Base-by-base conservation (phyloP, 2,797 vertebrate species). In the Spinibarbus caldwelli region DNA sequence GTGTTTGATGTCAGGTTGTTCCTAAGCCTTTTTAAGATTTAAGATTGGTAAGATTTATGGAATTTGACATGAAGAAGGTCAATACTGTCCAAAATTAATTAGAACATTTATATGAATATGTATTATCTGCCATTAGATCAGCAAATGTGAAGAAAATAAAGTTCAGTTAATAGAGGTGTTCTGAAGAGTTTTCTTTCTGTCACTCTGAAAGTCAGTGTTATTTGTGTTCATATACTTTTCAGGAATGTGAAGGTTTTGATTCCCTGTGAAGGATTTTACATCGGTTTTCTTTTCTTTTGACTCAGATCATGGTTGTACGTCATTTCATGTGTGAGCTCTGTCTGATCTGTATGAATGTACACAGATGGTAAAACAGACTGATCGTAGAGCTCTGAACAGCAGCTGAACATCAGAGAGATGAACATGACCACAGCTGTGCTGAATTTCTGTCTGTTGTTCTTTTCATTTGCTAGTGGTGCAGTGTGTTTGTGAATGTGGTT, bases 401-500 rank as follows among this genome's bases (percentile, higher is more conserved):
- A 17, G n/a, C 29, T 19, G 29, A 66, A 66, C 6, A 19, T 70
- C 26, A 12, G 23, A 80, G 23, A 80, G 21, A 45, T 43, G 17
- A 38, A 45, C 10, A 31, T 68, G 12, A 9, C 26, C 57, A 43
- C 59, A 6, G 4, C 23, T 83, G 3, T 84, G 29, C 21, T 59
- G 12, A 73, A 31, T 80, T 7, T 66, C 0, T 67, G 52, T 81
- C 66, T 66, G 77, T 52, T 85, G 71, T 78, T 80, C 12, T 81
- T 75, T 75, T 72, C 9, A 29, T 67, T 80, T 68, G n/a, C 71
- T 5, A 64, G 64, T 49, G 38, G 59, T 76, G 36, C 57, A 52
- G 75, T 83, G 84, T 80, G 49, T 71, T 11, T 73, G 71, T 67
- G 49, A 68, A 52, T 83, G 80, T 85, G 68, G 64, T 43, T 83